phyloP scores from a whole-genome alignment of 2,113 vertebrate genomes.

The Microcebus ravelobensis region DNA sequence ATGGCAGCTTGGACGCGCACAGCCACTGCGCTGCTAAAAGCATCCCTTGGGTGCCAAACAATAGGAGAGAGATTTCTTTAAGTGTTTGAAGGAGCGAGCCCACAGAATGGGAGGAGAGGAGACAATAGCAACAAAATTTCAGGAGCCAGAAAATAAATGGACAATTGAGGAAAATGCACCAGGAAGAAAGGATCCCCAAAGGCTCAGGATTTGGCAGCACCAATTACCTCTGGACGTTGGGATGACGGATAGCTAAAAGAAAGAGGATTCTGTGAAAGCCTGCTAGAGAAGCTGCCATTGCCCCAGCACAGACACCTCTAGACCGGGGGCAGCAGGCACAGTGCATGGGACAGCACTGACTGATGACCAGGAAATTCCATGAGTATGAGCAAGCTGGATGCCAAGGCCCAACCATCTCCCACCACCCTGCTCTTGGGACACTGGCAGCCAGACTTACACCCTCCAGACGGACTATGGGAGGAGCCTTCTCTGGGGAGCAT shows the following conservation, averaged over 20 bases:
- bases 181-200: too few species aligned
- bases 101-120: neutral
- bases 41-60: neutral
- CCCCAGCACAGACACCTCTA: neutral
- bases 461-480: neutral
- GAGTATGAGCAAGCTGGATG: neutral
- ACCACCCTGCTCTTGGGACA: neutral
- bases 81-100: neutral
- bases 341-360: too few species aligned
- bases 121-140: neutral
- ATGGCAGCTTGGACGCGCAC: neutral
- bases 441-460: neutral
- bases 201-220: neutral
- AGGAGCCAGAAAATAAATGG: neutral
- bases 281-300: neutral
- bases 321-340: neutral
- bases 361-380: neutral
- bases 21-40: fast-evolving
- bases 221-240: neutral
- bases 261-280: neutral
- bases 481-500: neutral
- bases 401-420: neutral
- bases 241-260: neutral
- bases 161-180: neutral
- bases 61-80: neutral